phyloP scores from a whole-genome alignment of 1,140 invertebrate genomes.

The Hydropsyche tenuis region DNA sequence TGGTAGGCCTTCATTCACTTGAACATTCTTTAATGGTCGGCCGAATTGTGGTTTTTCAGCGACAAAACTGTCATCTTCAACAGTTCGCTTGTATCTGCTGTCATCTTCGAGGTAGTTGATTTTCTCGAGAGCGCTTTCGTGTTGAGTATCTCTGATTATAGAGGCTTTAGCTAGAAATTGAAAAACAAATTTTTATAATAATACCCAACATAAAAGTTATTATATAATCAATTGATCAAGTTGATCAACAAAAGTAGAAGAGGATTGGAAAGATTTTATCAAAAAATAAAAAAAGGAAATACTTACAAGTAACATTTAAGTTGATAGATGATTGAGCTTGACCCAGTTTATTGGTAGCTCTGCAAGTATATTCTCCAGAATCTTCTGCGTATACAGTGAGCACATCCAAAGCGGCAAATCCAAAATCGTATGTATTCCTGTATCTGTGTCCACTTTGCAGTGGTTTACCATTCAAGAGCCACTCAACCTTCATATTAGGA shows the following conservation, averaged over 20 bases:
- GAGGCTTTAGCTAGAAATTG: slow-evolving; percentile 75
- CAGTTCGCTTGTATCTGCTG: slow-evolving; percentile 74
- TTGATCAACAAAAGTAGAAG: slow-evolving; percentile 12
- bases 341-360: slow-evolving; percentile 86
- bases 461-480: slow-evolving; percentile 93
- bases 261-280: not conserved
- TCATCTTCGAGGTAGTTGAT: slow-evolving; percentile 92
- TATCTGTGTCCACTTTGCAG: slow-evolving; percentile 91
- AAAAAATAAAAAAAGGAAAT: too few relatives aligned
- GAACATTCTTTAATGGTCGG: slow-evolving; percentile 84
- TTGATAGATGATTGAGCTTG: slow-evolving; percentile 81
- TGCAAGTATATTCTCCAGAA: slow-evolving; percentile 90
- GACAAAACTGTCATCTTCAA: slow-evolving; percentile 75
- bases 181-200: too few relatives aligned
- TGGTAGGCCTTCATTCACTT: slow-evolving; percentile 84
- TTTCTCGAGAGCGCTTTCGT: slow-evolving; percentile 90
- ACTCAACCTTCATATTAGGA: slow-evolving; percentile 89
- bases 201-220: too few relatives aligned
- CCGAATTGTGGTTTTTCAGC: slow-evolving; percentile 89
- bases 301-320: slow-evolving; percentile 83
- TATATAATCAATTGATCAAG: not conserved
- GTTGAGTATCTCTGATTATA: slow-evolving; percentile 93
- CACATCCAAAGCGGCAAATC: slow-evolving; percentile 92
- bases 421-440: slow-evolving; percentile 92
- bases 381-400: slow-evolving; percentile 93